Evolutionary conservation across 2,888 invertebrate genomes (phyloP).

Genomic region (Ischnus inquisitorius): DNA sequence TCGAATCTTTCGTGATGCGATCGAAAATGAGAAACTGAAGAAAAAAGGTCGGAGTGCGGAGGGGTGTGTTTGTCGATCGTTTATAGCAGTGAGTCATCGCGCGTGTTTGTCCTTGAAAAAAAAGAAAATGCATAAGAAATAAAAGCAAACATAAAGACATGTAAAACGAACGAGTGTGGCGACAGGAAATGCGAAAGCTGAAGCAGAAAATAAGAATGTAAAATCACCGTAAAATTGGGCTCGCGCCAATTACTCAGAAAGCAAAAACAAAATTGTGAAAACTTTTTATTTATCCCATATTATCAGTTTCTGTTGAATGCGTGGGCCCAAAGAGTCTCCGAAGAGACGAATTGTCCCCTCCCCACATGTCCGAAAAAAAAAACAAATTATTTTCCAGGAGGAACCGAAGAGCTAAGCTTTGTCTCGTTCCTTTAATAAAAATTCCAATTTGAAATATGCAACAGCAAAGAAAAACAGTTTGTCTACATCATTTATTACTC

Average conservation of each 20-base stretch:
- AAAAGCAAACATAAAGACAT: background rate
- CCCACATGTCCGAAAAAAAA: slow-evolving; percentile 38
- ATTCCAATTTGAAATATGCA: slow-evolving; percentile 60
- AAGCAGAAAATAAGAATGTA: slow-evolving; percentile 21
- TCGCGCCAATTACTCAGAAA: slow-evolving; percentile 22
- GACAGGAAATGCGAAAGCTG: background rate
- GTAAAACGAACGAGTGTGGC: background rate
- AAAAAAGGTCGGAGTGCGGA: background rate
- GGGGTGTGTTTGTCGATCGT: background rate
- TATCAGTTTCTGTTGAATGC: slow-evolving; percentile 52
- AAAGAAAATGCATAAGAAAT: background rate
- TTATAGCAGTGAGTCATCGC: background rate
- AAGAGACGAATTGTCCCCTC: slow-evolving; percentile 17
- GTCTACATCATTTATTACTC: slow-evolving; percentile 56
- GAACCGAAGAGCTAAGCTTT: slow-evolving; percentile 43
- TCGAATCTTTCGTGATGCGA: slow-evolving; percentile 24
- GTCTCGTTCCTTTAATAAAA: slow-evolving; percentile 47
- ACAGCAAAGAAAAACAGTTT: slow-evolving; percentile 37
- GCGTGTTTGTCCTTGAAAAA: slow-evolving; percentile 30
- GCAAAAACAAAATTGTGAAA: slow-evolving; percentile 10
- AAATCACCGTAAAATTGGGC: slow-evolving; percentile 52
- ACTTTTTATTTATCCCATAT: slow-evolving; percentile 32
- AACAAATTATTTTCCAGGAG: slow-evolving; percentile 34
- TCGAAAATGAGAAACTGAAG: slow-evolving; percentile 13
- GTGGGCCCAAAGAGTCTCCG: slow-evolving; percentile 4